phyloP scores from a whole-genome alignment of 2,113 vertebrate species.

The Rallus limicola region DNA sequence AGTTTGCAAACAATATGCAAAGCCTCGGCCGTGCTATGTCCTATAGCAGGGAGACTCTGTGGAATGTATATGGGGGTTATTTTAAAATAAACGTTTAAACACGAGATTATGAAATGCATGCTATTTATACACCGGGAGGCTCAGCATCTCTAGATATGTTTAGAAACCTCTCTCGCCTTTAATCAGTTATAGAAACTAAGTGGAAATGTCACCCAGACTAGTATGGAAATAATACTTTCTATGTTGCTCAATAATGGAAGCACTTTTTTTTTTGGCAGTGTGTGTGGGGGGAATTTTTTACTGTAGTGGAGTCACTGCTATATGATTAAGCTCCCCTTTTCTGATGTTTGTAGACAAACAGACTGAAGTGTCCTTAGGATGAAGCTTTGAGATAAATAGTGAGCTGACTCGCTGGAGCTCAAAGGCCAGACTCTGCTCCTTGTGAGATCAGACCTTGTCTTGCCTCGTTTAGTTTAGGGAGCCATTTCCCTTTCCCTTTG shows the following conservation, averaged over 20 bases:
- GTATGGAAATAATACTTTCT: slow-evolving; percentile 50
- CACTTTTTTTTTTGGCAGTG: not conserved
- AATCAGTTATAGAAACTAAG: slow-evolving; percentile 70
- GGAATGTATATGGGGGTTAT: slow-evolving; percentile 63
- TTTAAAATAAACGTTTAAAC: slow-evolving; percentile 71
- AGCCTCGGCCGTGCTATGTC: not conserved
- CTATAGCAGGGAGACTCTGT: slow-evolving; percentile 37
- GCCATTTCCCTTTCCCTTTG: slow-evolving; percentile 1
- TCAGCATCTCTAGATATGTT: slow-evolving; percentile 73
- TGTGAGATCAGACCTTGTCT: not conserved
- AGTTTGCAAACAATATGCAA: slow-evolving; percentile 8
- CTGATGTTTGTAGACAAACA: slow-evolving; percentile 17
- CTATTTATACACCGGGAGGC: slow-evolving; percentile 72
- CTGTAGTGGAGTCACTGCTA: not conserved
- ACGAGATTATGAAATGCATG: slow-evolving; percentile 65
- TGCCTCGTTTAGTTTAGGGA: not conserved
- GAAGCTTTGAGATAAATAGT: slow-evolving; percentile 33
- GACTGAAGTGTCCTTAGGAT: not conserved
- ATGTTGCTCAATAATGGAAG: slow-evolving; percentile 47
- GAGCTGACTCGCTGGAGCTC: not conserved
- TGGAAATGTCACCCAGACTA: slow-evolving; percentile 68
- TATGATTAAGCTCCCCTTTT: not conserved
- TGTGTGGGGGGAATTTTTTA: not conserved
- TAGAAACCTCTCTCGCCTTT: slow-evolving; percentile 71
- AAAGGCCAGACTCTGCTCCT: not conserved